Evolutionary conservation across 2,888 invertebrate species (phyloP), one percentile per base, ranked within the genome.

Genomic region (Meghimatium bilineatum): DNA sequence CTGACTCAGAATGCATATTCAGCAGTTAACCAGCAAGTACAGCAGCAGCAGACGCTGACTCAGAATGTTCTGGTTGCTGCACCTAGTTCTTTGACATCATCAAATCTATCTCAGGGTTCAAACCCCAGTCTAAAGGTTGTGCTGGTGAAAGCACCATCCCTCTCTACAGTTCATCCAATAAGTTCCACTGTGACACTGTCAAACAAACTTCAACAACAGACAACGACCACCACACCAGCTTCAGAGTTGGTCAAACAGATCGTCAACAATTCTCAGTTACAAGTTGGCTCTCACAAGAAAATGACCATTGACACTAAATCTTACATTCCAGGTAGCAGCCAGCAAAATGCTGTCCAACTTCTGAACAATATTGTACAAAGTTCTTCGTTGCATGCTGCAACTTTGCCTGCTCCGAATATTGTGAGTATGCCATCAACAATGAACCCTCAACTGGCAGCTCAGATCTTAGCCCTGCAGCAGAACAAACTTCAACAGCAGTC

Each of bases 221-320:
- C 26, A 14, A 77, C 32, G 32, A 84, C 60, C 34, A 78, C 60
- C 32, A 78, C 87, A 12, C 85, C 87, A 78, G 86, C 85, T 10
- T 79, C 87, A n/a, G 85, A 85, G 75, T 63, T 86, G 44, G 83
- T 87, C 17, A 85, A 87, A 72, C 85, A 86, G 83, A 79, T 86
- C 23, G 82, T 79, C 0, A 80, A 60, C 44, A 84, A 67, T 52
- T 75, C 80, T 29, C 84, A 84, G 44, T 12, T 80, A 44, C 60
- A 71, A 34, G 14, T 32, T 12, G 34, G 38, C 17, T 67, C 76
- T 14, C 44, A 44, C 12, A 74, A 72, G 26, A 36, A 32, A 34
- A 17, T 78, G n/a, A 67, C 6, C 17, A 0, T 49, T n/a, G 23
- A 36, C 23, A 1, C 66, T 66, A 66, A 66, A 32, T 6, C 81